Conservation (phyloP, 1,140 invertebrate species). For the Xylocopa sonorina region DNA sequence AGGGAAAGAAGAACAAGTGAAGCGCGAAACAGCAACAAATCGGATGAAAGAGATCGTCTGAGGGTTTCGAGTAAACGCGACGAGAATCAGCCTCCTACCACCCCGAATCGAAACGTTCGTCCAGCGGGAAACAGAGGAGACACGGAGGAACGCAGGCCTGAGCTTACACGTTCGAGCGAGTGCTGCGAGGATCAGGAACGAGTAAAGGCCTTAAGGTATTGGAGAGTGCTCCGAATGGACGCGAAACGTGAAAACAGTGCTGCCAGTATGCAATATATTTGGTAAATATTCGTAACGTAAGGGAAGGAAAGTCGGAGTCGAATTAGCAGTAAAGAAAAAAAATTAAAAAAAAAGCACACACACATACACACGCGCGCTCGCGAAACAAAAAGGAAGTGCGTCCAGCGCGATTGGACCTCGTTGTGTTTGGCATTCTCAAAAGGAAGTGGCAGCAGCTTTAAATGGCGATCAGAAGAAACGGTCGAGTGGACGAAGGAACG, state of each 20-base stretch:
- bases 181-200: slow-evolving; percentile 35
- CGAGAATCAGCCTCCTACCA: slow-evolving; percentile 27
- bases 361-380: too few relatives aligned
- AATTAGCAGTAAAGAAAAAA: slow-evolving; percentile 24
- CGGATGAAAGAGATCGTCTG: too few relatives aligned
- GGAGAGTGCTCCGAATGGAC: slow-evolving; percentile 50
- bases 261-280: slow-evolving; percentile 76
- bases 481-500: slow-evolving; percentile 2
- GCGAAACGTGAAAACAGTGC: slow-evolving; percentile 68
- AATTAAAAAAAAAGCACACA: too few relatives aligned
- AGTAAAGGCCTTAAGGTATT: slow-evolving; percentile 8
- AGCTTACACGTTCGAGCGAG: slow-evolving; percentile 46
- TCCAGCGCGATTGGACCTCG: slow-evolving; percentile 37
- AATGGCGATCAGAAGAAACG: neutral
- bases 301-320: slow-evolving; percentile 22
- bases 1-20: neutral
- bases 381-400: too few relatives aligned
- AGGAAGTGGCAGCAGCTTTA: neutral
- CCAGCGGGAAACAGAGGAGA: slow-evolving; percentile 10
- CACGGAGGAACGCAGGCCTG: slow-evolving; percentile 3
- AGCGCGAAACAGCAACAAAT: neutral
- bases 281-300: slow-evolving; percentile 69
- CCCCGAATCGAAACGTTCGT: slow-evolving; percentile 49
- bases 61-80: slow-evolving; percentile 43
- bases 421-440: slow-evolving; percentile 26